These are phyloP conservation scores for Cephus nigrinus DNA, from an alignment of 2,888 invertebrate genomes.

Conservation along the genomic window DNA sequence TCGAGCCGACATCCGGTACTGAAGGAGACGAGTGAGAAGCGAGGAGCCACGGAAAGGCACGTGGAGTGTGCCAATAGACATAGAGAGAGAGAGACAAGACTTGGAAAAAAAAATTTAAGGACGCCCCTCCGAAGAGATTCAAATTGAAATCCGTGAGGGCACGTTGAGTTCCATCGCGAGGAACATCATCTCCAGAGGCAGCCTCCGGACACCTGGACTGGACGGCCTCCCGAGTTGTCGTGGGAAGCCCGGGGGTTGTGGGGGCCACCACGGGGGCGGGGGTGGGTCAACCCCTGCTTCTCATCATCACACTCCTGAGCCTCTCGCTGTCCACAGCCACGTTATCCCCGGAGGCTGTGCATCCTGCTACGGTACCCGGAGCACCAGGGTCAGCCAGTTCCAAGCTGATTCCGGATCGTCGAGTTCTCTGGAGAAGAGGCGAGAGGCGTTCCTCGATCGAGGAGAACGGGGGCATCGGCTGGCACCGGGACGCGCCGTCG, in stretches of 20 bases:
- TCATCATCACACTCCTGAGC: slow-evolving; percentile 56
- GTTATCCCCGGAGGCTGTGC: background rate
- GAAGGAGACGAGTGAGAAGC: background rate
- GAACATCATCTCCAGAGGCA: slow-evolving; percentile 20
- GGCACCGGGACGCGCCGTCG: background rate
- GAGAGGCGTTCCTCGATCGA: background rate
- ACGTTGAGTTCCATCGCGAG: background rate
- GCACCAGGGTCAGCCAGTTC: background rate
- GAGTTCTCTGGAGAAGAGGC: slow-evolving; percentile 7
- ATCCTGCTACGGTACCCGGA: background rate
- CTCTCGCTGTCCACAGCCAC: slow-evolving; percentile 16
- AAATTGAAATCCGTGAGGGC: background rate
- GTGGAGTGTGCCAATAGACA: background rate
- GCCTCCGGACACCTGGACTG: slow-evolving; percentile 28
- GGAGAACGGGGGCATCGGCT: background rate
- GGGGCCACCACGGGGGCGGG: slow-evolving; percentile 60
- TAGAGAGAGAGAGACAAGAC: background rate
- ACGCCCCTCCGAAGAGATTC: background rate
- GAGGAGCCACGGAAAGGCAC: background rate
- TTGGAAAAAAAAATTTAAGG: background rate
- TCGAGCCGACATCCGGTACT: background rate
- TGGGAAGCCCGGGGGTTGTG: slow-evolving; percentile 52
- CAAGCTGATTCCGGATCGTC: background rate
- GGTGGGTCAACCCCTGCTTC: slow-evolving; percentile 59
- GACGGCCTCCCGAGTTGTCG: slow-evolving; percentile 45